Percentiles rank a stretch among this genome's conserved stretches.
These are phyloP conservation scores for Urocynchramus pylzowi DNA, from an alignment of 2,113 vertebrate species.

Conservation along the genomic window DNA sequence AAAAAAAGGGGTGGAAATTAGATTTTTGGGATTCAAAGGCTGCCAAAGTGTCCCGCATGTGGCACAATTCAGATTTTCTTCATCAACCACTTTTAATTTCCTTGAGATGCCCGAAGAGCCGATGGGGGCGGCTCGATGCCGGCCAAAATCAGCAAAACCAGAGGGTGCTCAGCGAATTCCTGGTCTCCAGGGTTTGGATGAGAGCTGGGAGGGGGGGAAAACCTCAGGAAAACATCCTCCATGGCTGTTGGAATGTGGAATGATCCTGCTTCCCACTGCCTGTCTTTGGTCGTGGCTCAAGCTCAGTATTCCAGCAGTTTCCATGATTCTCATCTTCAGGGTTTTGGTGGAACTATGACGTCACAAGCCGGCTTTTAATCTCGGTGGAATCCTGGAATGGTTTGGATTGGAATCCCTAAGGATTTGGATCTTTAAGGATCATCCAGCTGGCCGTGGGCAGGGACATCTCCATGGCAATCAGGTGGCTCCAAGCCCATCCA, in stretches of 20 bases:
- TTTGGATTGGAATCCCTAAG: not conserved
- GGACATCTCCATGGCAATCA: not conserved
- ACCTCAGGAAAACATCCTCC: not conserved
- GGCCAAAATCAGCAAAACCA: not conserved
- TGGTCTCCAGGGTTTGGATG: not conserved
- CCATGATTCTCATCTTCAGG: not conserved
- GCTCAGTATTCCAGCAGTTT: rapidly evolving
- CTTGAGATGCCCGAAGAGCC: not conserved
- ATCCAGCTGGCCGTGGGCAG: rapidly evolving
- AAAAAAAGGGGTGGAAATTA: not conserved
- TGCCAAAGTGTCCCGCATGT: not conserved
- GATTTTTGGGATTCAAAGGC: not conserved
- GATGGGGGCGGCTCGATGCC: not conserved
- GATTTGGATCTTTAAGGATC: not conserved
- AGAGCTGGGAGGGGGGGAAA: not conserved
- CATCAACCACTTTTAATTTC: not conserved
- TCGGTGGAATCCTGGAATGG: not conserved
- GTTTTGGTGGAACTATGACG: not conserved
- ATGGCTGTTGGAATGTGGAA: not conserved
- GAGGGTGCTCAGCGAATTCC: not conserved
- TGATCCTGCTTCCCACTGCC: not conserved
- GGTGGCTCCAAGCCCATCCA: not conserved
- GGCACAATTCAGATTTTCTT: not conserved
- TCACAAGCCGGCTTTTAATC: not conserved
- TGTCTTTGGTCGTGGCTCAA: rapidly evolving